Percentiles rank a stretch among this genome's conserved stretches.
These are phyloP conservation scores for Eulemur mongoz DNA, from an alignment of 2,797 vertebrate species.

Conservation along the genomic window DNA sequence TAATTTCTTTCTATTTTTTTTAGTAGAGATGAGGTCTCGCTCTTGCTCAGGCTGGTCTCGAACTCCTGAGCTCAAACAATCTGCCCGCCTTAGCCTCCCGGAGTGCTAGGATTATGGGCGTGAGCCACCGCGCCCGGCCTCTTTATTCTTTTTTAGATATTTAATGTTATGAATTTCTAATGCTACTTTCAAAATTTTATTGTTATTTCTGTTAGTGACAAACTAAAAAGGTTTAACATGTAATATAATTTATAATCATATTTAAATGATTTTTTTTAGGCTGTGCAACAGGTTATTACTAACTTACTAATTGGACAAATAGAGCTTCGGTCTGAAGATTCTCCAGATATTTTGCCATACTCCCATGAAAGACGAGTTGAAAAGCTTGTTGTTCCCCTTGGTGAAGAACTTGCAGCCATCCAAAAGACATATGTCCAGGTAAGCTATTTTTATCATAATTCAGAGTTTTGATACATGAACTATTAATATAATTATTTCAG, in stretches of 20 bases:
- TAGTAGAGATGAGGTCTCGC: too few relatives aligned
- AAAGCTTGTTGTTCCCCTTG: slow-evolving; percentile 94
- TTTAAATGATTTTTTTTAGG: slow-evolving; percentile 82
- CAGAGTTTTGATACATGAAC: not conserved
- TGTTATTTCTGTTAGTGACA: slow-evolving; percentile 17
- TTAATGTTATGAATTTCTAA: slow-evolving; percentile 8
- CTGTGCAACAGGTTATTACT: slow-evolving; percentile 96
- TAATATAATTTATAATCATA: not conserved
- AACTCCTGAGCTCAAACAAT: too few relatives aligned
- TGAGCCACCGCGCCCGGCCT: too few relatives aligned
- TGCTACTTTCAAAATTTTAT: slow-evolving; percentile 7
- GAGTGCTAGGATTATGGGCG: too few relatives aligned
- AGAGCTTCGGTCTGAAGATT: slow-evolving; percentile 95
- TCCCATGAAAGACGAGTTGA: slow-evolving; percentile 93
- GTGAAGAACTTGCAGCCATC: slow-evolving; percentile 87
- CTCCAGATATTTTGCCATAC: slow-evolving; percentile 93
- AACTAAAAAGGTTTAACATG: not conserved
- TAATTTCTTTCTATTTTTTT: too few relatives aligned
- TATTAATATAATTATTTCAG: slow-evolving; percentile 22
- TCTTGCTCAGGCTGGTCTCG: too few relatives aligned
- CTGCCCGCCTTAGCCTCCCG: too few relatives aligned
- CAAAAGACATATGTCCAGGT: slow-evolving; percentile 93
- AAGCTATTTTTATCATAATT: slow-evolving; percentile 65
- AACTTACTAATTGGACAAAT: slow-evolving; percentile 96
- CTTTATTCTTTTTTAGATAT: not conserved